These are phyloP conservation scores for Eueides isabella DNA, from an alignment of 1,140 invertebrate species.

Conservation along the genomic window DNA sequence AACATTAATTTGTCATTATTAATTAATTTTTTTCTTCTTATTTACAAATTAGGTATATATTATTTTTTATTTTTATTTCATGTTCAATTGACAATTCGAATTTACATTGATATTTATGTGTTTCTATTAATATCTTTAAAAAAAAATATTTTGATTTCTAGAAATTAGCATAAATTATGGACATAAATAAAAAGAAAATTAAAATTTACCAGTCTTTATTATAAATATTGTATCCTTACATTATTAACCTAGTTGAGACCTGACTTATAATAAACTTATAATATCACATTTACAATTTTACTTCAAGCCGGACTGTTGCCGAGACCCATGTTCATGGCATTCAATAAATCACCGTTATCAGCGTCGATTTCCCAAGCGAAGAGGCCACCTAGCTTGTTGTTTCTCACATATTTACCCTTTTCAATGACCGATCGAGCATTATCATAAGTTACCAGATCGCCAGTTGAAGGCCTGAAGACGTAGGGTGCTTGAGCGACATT, in stretches of 20 bases:
- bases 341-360: constrained; percentile 72
- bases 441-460: constrained; percentile 73
- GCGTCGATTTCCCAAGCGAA: constrained; percentile 78
- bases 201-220: constrained; percentile 51
- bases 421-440: constrained; percentile 71
- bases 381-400: constrained; percentile 72
- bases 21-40: too few species aligned
- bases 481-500: constrained; percentile 72
- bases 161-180: too few species aligned
- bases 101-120: too few species aligned
- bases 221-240: constrained; percentile 47
- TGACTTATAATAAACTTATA: constrained; percentile 57
- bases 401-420: constrained; percentile 75
- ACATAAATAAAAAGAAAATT: constrained; percentile 26
- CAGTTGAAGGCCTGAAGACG: constrained; percentile 66
- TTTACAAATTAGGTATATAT: too few species aligned
- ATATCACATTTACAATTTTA: constrained; percentile 51
- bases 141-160: too few species aligned
- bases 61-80: too few species aligned
- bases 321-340: constrained; percentile 76
- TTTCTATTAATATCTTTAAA: too few species aligned
- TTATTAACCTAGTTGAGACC: constrained; percentile 56
- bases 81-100: too few species aligned
- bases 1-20: too few species aligned
- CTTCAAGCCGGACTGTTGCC: constrained; percentile 65